Conservation (phyloP, 2,888 invertebrate genomes). For the Agrotis segetum region DNA sequence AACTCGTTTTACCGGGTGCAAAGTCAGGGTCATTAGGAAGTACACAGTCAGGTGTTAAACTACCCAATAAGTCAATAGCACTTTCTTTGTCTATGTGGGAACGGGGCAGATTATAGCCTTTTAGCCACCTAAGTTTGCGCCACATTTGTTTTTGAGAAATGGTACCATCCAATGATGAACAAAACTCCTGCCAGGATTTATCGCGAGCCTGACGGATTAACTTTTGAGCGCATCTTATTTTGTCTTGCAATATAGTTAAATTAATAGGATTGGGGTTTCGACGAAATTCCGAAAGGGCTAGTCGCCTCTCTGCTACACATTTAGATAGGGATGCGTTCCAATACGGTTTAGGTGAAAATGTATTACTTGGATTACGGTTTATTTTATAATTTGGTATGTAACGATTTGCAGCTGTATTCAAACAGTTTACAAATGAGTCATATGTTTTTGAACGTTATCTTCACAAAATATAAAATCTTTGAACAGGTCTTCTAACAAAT, state of each 20-base stretch:
- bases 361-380: not conserved
- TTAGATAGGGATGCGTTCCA: not conserved
- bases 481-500: not conserved
- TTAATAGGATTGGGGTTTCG: slow-evolving; percentile 16
- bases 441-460: slow-evolving; percentile 2
- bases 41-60: slow-evolving; percentile 3
- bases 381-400: too few relatives aligned
- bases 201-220: too few relatives aligned
- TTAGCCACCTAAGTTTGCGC: too few relatives aligned
- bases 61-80: not conserved
- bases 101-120: too few relatives aligned
- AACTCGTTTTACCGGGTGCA: not conserved
- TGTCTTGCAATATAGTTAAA: not conserved
- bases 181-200: too few relatives aligned
- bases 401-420: too few relatives aligned
- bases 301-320: slow-evolving; percentile 7
- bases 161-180: too few relatives aligned
- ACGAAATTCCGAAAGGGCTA: slow-evolving; percentile 3
- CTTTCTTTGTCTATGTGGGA: not conserved
- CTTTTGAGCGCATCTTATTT: not conserved
- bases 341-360: slow-evolving; percentile 9
- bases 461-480: not conserved
- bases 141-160: too few relatives aligned
- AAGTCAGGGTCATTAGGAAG: not conserved
- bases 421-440: not conserved